phyloP scores from a whole-genome alignment of 2,113 vertebrate genomes.

The Callaeas wilsoni region DNA sequence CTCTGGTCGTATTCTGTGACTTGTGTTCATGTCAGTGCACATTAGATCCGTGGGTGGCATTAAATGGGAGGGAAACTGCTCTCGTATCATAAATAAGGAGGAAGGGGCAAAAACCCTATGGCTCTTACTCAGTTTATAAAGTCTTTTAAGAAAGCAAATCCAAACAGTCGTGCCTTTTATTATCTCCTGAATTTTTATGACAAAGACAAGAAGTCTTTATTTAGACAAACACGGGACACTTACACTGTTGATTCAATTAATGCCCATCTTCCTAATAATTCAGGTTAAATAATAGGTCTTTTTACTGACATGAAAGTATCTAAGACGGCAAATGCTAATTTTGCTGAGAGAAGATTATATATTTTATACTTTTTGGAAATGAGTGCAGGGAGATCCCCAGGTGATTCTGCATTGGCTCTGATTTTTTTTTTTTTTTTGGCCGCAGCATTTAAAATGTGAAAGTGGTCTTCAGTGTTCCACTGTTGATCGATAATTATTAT shows the following conservation, averaged over 20 bases:
- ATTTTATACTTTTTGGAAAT: neutral
- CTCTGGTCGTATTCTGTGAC: neutral
- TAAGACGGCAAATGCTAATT: neutral
- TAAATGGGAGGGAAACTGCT: neutral
- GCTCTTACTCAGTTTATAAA: neutral
- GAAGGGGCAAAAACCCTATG: neutral
- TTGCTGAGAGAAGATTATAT: neutral
- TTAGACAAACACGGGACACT: neutral
- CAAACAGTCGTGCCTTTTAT: neutral
- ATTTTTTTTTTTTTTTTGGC: neutral
- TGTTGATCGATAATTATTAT: neutral
- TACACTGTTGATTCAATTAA: neutral
- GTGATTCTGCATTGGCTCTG: neutral
- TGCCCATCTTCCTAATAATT: neutral
- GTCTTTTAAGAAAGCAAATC: neutral
- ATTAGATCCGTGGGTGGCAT: fast-evolving
- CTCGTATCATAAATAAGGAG: neutral
- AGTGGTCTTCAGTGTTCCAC: neutral
- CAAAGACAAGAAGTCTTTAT: neutral
- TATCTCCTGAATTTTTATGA: neutral
- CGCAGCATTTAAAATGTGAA: neutral
- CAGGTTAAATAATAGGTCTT: neutral
- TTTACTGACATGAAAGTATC: neutral
- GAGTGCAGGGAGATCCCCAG: neutral
- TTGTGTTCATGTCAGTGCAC: neutral